Evolutionary conservation across 2,113 vertebrate species (phyloP).

Genomic region (Hippocampus comes): DNA sequence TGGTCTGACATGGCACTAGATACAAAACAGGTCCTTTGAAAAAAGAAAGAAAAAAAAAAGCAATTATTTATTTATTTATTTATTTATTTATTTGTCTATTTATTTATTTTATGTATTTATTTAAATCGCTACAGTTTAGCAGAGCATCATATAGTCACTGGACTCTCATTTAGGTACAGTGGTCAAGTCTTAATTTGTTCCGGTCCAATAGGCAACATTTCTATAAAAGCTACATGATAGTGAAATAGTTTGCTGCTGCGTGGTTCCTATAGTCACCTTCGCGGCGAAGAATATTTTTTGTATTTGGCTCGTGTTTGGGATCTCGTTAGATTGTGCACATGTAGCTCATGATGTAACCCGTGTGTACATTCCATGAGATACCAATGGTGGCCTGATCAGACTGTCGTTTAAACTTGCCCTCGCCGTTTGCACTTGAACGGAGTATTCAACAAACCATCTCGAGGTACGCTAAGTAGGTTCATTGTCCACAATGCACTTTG

Average conservation of each 20-base stretch:
- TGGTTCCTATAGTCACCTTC: too few species aligned
- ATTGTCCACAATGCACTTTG: constrained; percentile 33
- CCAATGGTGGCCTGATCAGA: constrained; percentile 6
- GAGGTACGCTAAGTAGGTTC: background rate
- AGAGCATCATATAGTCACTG: background rate
- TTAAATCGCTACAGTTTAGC: background rate
- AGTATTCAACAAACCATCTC: constrained; percentile 3
- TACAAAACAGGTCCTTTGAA: background rate
- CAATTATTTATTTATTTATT: too few species aligned
- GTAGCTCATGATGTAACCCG: background rate
- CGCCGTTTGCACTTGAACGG: background rate
- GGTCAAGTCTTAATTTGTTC: too few species aligned
- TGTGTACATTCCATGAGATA: background rate
- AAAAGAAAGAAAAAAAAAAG: too few species aligned
- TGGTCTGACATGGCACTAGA: background rate
- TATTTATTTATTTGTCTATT: too few species aligned
- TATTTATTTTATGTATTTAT: too few species aligned
- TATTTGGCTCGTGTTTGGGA: background rate
- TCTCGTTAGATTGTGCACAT: background rate
- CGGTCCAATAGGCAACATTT: background rate
- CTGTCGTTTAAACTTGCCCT: constrained; percentile 3
- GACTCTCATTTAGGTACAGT: background rate
- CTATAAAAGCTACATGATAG: too few species aligned
- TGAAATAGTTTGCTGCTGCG: too few species aligned
- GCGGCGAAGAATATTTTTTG: background rate